phyloP scores from a whole-genome alignment of 2,113 vertebrate species.

The Maccullochella peelii region DNA sequence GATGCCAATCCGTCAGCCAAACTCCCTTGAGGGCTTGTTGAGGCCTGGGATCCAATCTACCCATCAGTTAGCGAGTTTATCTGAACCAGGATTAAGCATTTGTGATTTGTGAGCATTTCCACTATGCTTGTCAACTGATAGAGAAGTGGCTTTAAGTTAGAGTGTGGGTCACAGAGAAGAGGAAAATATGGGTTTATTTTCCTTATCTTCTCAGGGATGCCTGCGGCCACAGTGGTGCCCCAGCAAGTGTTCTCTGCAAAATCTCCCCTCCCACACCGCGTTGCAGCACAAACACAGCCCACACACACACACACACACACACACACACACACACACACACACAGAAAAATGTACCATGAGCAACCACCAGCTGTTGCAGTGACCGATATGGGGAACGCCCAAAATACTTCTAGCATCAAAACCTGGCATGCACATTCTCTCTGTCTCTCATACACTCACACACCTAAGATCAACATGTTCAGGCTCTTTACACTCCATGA shows the following conservation, averaged over 20 bases:
- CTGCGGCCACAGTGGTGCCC: conserved; percentile 59
- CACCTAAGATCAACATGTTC: conserved; percentile 21
- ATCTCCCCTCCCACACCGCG: conserved; percentile 57
- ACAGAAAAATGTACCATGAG: conserved; percentile 74
- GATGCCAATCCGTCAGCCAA: conserved; percentile 65
- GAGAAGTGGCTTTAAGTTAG: conserved; percentile 6
- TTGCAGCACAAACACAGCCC: conserved; percentile 42
- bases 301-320: conserved; percentile 49
- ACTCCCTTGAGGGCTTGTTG: conserved; percentile 50
- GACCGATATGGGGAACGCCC: conserved; percentile 60
- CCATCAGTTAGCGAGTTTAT: conserved; percentile 37
- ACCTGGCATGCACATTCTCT: conserved; percentile 24
- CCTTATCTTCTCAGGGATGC: conserved; percentile 54
- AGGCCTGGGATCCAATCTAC: conserved; percentile 39
- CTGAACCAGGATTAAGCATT: conserved; percentile 39
- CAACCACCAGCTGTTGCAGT: conserved; percentile 74
- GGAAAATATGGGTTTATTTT: conserved; percentile 28
- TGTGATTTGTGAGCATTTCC: conserved; percentile 16
- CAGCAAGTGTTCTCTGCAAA: conserved; percentile 61
- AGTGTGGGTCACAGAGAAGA: not conserved
- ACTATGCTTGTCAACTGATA: conserved; percentile 13
- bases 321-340: conserved; percentile 47
- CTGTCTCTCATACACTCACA: not conserved
- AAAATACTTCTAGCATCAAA: conserved; percentile 60
- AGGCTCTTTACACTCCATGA: not conserved